These are phyloP conservation scores for Pseudomugil gertrudae DNA, from an alignment of 2,797 vertebrate genomes.

Conservation along the genomic window DNA sequence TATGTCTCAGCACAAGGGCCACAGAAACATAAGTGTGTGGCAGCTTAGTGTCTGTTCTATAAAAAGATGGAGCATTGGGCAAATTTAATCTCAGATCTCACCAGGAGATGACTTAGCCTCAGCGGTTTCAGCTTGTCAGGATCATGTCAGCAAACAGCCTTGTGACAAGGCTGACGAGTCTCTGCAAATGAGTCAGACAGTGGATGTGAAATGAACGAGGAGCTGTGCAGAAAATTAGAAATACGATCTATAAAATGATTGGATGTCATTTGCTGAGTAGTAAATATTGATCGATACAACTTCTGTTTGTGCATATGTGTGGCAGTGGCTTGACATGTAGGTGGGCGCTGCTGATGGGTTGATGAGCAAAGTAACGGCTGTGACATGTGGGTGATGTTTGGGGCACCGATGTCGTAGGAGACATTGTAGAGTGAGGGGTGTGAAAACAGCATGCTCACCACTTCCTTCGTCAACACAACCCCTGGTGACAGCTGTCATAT, in stretches of 20 bases:
- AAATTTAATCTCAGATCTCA: slow-evolving; percentile 56
- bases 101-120: slow-evolving; percentile 46
- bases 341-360: slow-evolving; percentile 23
- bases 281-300: slow-evolving; percentile 23
- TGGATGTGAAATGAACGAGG: slow-evolving; percentile 16
- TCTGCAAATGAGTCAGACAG: slow-evolving; percentile 19
- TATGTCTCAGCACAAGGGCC: slow-evolving; percentile 28
- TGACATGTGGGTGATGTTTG: slow-evolving; percentile 59
- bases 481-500: slow-evolving; percentile 65
- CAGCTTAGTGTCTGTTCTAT: slow-evolving; percentile 23
- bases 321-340: slow-evolving; percentile 13
- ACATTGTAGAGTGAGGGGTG: slow-evolving; percentile 41
- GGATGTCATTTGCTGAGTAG: slow-evolving; percentile 36
- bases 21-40: slow-evolving; percentile 24
- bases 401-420: slow-evolving; percentile 43
- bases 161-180: not conserved
- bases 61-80: slow-evolving; percentile 47
- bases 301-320: not conserved
- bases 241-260: too few species aligned
- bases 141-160: slow-evolving; percentile 35
- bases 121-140: slow-evolving; percentile 28
- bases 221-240: not conserved
- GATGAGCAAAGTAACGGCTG: slow-evolving; percentile 35
- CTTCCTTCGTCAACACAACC: slow-evolving; percentile 49
- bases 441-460: slow-evolving; percentile 50